Evolutionary conservation across 1,140 invertebrate genomes (phyloP).

Genomic region (Hylaeus anthracinus): DNA sequence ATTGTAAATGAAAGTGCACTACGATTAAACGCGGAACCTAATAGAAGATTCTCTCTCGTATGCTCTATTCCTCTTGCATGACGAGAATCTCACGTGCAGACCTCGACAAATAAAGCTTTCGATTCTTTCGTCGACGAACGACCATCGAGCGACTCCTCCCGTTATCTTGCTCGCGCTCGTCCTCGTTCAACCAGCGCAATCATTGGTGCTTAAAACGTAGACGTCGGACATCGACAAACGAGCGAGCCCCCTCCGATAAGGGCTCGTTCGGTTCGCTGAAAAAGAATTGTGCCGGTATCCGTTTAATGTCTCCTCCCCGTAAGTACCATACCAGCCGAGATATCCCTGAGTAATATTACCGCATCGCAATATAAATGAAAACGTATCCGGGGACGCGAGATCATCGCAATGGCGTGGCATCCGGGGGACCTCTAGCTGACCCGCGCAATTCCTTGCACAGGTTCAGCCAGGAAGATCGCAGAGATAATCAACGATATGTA

Average conservation of each 20-base stretch:
- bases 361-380: constrained; percentile 62
- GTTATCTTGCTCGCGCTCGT: background rate
- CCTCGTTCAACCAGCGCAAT: background rate
- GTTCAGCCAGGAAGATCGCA: too few relatives aligned
- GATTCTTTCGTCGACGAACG: background rate
- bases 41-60: too few relatives aligned
- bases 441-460: background rate
- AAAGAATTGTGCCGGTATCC: constrained; percentile 53
- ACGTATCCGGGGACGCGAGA: constrained; percentile 27
- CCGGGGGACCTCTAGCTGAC: background rate
- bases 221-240: constrained; percentile 42
- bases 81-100: background rate
- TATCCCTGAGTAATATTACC: constrained; percentile 58
- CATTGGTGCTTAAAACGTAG: background rate
- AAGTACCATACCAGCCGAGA: constrained; percentile 39
- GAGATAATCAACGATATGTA: too few relatives aligned
- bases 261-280: constrained; percentile 23
- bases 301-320: constrained; percentile 49
- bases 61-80: background rate
- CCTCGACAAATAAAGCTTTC: background rate
- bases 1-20: too few relatives aligned
- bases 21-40: too few relatives aligned
- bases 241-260: constrained; percentile 47
- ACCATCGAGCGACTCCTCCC: background rate
- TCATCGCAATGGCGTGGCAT: constrained; percentile 13